Conservation (phyloP, 2,113 vertebrate species). For the Larimichthys polyactis region DNA sequence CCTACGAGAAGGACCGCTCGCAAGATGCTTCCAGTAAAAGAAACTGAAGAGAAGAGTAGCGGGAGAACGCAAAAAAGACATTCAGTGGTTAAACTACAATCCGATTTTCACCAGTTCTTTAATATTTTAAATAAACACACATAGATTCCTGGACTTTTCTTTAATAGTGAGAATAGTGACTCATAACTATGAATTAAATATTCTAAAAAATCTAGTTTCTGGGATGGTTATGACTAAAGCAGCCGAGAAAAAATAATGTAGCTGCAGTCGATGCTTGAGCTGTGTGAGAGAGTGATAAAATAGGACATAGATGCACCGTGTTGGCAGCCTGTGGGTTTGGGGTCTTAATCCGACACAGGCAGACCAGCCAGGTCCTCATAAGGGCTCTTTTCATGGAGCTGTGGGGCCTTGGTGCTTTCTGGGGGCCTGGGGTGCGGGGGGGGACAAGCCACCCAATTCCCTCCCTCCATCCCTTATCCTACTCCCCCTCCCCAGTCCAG, state of each 20-base stretch:
- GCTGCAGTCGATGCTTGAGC: slow-evolving; percentile 17
- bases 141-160: not conserved
- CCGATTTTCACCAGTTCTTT: not conserved
- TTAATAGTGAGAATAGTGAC: not conserved
- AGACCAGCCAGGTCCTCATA: slow-evolving; percentile 83
- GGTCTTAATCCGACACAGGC: slow-evolving; percentile 79
- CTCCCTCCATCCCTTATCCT: slow-evolving; percentile 22
- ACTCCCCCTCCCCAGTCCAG: slow-evolving; percentile 36
- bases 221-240: not conserved
- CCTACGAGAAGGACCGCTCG: not conserved
- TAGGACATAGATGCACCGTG: slow-evolving; percentile 59
- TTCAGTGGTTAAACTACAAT: not conserved
- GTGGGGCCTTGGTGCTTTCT: slow-evolving; percentile 69
- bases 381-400: slow-evolving; percentile 78
- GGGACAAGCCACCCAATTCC: slow-evolving; percentile 59
- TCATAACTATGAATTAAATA: not conserved
- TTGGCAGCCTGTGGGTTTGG: slow-evolving; percentile 68
- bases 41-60: not conserved
- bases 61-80: not conserved
- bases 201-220: too few species aligned
- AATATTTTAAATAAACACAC: not conserved
- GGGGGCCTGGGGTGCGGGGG: slow-evolving; percentile 64
- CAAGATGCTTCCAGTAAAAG: too few species aligned
- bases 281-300: slow-evolving; percentile 69
- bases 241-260: not conserved